A percentile compares a stretch with the other conserved stretches of the same genome.
Evolutionary conservation across 2,888 invertebrate species (phyloP).

Genomic region (Lasioglossum leucozonium): DNA sequence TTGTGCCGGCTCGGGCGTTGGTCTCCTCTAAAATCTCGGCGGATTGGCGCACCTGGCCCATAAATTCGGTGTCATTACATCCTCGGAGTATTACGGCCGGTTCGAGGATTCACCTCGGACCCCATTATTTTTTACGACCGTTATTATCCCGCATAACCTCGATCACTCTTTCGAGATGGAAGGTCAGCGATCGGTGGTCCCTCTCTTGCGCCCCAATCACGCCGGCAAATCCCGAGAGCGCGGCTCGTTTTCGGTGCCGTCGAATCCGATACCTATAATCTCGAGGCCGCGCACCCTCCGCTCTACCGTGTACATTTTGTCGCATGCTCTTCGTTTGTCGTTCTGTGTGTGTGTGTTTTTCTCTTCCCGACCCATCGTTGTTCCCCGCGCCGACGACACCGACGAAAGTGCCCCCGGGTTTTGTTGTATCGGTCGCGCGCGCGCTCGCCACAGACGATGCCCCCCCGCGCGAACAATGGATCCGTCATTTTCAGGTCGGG

Average conservation of each 20-base stretch:
- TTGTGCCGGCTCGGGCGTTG: too few species aligned
- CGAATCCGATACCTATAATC: slow-evolving; percentile 16
- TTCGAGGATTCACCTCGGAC: slow-evolving; percentile 41
- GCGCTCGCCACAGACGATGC: background rate
- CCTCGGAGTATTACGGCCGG: slow-evolving; percentile 41
- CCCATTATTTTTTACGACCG: slow-evolving; percentile 59
- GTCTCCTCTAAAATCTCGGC: slow-evolving; percentile 27
- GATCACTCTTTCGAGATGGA: slow-evolving; percentile 49
- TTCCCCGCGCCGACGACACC: background rate
- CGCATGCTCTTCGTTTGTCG: background rate
- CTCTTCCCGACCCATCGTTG: background rate
- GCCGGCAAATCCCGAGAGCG: slow-evolving; percentile 4
- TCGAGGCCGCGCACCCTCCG: background rate
- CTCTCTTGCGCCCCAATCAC: slow-evolving; percentile 48
- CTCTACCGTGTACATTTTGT: background rate
- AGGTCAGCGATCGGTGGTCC: slow-evolving; percentile 36
- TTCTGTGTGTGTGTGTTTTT: background rate
- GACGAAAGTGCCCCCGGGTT: slow-evolving; percentile 34
- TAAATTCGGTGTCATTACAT: slow-evolving; percentile 56
- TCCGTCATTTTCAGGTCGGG: slow-evolving; percentile 70
- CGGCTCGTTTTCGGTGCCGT: slow-evolving; percentile 34
- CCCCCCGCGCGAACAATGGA: slow-evolving; percentile 69
- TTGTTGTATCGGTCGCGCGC: slow-evolving; percentile 35
- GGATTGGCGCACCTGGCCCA: slow-evolving; percentile 39
- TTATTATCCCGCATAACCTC: slow-evolving; percentile 52